Conservation (phyloP, 2,113 vertebrate species). For the Riparia riparia region DNA sequence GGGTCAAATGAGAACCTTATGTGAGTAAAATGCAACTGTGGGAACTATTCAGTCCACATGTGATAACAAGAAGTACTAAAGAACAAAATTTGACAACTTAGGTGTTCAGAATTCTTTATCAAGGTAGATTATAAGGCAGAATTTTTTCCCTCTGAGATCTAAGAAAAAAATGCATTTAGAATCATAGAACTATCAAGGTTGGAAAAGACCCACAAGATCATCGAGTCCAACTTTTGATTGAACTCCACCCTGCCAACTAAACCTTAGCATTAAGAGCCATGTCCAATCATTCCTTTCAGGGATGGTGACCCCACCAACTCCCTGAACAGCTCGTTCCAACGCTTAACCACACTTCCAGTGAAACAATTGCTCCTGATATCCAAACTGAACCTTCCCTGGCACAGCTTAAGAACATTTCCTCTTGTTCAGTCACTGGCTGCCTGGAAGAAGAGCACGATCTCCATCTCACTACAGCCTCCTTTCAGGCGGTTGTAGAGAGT, state of each 20-base stretch:
- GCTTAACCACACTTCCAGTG: neutral
- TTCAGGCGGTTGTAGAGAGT: neutral
- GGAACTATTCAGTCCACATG: neutral
- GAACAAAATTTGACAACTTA: slow-evolving; percentile 1
- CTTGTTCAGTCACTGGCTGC: neutral
- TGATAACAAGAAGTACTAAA: neutral
- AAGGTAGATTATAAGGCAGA: neutral
- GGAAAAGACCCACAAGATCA: neutral
- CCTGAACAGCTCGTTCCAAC: neutral
- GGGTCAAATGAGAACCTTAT: neutral
- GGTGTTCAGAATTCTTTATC: slow-evolving; percentile 7
- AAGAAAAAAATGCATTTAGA: neutral
- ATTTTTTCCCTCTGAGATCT: neutral
- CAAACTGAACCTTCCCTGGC: neutral
- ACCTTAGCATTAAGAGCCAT: neutral
- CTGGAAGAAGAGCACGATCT: neutral
- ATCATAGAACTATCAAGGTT: neutral
- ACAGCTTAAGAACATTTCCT: neutral
- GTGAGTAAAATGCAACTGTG: neutral
- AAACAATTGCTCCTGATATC: neutral
- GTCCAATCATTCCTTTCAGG: neutral
- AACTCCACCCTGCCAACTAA: neutral
- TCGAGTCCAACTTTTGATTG: neutral
- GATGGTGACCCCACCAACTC: neutral
- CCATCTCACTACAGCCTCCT: neutral